Percentiles rank a stretch among this genome's conserved stretches.
Evolutionary conservation across 2,888 invertebrate genomes (phyloP).

Genomic region (Ypsolopha sequella): DNA sequence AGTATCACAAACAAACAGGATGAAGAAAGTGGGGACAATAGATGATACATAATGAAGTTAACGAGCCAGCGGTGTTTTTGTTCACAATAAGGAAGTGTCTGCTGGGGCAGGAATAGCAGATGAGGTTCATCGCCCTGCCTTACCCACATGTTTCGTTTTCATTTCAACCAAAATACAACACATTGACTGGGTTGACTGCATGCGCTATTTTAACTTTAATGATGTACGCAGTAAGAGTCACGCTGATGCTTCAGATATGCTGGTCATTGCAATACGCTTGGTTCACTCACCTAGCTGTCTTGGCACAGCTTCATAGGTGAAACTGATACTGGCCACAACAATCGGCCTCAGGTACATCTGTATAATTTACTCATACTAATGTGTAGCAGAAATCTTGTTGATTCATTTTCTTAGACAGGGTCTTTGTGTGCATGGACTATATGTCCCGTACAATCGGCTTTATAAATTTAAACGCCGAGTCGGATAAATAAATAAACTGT

Average conservation of each 20-base stretch:
- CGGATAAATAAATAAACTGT: no score
- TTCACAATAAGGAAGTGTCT: neutral
- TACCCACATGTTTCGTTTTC: neutral
- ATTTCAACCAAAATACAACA: neutral
- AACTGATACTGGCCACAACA: neutral
- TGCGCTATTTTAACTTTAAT: neutral
- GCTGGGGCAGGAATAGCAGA: constrained; percentile 3
- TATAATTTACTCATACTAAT: no score
- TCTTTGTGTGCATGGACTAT: no score
- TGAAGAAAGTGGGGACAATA: neutral
- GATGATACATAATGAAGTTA: neutral
- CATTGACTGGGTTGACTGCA: neutral
- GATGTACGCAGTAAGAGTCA: neutral
- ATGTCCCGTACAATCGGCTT: no score
- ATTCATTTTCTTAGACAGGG: no score
- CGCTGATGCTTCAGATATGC: constrained; percentile 11
- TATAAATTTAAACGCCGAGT: no score
- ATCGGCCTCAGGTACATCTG: neutral
- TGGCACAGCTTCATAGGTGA: constrained; percentile 35
- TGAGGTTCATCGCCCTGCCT: constrained; percentile 2
- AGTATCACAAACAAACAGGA: no score
- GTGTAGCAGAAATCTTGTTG: no score
- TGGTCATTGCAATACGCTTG: no score
- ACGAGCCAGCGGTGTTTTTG: neutral
- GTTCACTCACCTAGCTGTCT: constrained; percentile 57